phyloP scores from a whole-genome alignment of 1,140 invertebrate genomes.

The Physella acuta region DNA sequence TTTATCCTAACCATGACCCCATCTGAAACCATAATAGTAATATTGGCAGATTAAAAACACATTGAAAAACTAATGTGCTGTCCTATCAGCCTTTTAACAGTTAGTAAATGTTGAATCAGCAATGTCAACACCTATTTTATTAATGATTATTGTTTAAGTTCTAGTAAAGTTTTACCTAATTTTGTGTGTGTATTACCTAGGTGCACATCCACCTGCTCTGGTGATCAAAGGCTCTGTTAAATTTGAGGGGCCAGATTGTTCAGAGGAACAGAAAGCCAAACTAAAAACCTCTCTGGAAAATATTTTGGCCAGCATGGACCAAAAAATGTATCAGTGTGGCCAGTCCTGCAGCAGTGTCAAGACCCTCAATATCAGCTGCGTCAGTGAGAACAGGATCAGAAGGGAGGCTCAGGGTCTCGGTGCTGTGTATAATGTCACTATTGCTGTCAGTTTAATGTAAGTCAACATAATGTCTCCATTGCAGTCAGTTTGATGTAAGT shows the following conservation, averaged over 20 bases:
- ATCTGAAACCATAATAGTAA: background rate
- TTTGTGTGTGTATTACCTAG: conserved; percentile 12
- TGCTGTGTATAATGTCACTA: conserved; percentile 11
- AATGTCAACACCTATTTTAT: background rate
- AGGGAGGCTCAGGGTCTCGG: background rate
- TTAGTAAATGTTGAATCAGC: background rate
- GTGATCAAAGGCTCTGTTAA: conserved; percentile 22
- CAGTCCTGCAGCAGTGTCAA: conserved; percentile 23
- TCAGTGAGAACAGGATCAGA: background rate
- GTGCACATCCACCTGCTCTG: conserved; percentile 12
- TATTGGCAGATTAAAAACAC: background rate
- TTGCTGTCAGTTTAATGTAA: conserved; percentile 13
- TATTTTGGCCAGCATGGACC: conserved; percentile 26
- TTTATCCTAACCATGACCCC: background rate
- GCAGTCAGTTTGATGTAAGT: background rate
- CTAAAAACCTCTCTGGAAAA: conserved; percentile 16
- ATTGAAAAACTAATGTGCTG: background rate
- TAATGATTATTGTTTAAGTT: background rate
- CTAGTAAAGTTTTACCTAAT: background rate
- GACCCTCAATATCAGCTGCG: conserved; percentile 18
- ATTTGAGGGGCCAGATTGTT: conserved; percentile 28
- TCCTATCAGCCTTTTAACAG: too few relatives aligned
- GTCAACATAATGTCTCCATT: conserved; percentile 16
- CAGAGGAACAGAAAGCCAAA: background rate
- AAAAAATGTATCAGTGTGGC: conserved; percentile 22